phyloP scores from a whole-genome alignment of 2,888 invertebrate species.

The Luperina testacea region DNA sequence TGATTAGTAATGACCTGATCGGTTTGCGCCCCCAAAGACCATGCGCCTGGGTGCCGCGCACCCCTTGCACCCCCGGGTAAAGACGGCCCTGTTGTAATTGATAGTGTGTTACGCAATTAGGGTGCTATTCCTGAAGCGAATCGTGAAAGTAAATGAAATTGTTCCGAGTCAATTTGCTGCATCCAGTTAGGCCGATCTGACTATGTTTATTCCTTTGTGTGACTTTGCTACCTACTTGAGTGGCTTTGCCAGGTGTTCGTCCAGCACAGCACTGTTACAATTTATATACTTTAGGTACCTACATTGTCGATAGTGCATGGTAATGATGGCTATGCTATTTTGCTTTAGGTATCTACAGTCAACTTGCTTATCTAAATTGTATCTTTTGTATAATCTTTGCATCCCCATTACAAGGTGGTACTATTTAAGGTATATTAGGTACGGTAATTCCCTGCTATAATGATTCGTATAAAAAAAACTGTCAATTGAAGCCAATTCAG shows the following conservation, averaged over 20 bases:
- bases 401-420: background rate
- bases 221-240: background rate
- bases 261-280: background rate
- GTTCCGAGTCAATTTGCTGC: background rate
- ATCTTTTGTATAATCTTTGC: background rate
- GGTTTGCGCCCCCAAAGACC: too few relatives aligned
- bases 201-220: background rate
- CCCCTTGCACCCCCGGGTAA: too few relatives aligned
- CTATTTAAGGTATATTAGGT: background rate
- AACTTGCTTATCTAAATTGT: background rate
- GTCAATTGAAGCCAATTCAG: conserved; percentile 15
- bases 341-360: background rate
- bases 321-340: background rate
- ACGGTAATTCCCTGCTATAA: conserved; percentile 13
- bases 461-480: background rate
- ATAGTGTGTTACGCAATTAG: too few relatives aligned
- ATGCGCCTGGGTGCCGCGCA: too few relatives aligned
- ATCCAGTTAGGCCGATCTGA: background rate
- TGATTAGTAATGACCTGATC: too few relatives aligned
- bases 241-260: background rate
- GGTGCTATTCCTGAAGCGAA: background rate
- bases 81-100: too few relatives aligned
- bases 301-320: background rate
- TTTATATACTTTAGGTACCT: background rate
- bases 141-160: background rate